phyloP scores from a whole-genome alignment of 2,797 vertebrate genomes.

The Chloroceryle amazona region DNA sequence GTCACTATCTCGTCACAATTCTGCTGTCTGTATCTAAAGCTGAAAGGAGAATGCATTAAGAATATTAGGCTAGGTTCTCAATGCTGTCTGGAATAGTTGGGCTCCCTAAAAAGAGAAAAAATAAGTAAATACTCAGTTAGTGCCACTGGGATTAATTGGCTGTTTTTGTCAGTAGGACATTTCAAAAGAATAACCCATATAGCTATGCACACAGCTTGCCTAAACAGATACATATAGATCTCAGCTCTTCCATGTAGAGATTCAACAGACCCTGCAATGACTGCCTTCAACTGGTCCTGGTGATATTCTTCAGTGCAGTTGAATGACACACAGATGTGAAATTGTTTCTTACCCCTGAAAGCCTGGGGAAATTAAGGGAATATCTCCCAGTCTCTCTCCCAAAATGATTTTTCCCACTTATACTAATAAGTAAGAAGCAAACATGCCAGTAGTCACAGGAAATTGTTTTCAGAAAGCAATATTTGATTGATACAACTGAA shows the following conservation, averaged over 20 bases:
- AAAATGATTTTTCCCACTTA: not conserved
- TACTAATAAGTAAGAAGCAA: not conserved
- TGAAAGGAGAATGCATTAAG: not conserved
- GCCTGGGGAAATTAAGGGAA: not conserved
- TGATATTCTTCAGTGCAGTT: not conserved
- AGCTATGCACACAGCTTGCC: not conserved
- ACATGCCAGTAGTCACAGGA: not conserved
- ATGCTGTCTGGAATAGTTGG: not conserved
- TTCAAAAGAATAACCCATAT: not conserved
- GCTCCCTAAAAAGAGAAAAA: not conserved
- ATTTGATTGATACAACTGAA: not conserved
- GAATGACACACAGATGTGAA: not conserved
- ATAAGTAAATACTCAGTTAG: not conserved
- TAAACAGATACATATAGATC: not conserved
- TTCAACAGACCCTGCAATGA: not conserved
- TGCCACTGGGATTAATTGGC: not conserved
- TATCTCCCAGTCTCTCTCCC: not conserved
- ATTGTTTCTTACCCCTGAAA: conserved; percentile 24
- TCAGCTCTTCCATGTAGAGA: not conserved
- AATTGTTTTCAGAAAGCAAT: not conserved
- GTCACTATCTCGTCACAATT: not conserved
- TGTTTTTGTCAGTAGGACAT: not conserved
- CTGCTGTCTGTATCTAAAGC: not conserved
- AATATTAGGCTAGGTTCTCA: not conserved
- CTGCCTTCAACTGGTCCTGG: not conserved